Evolutionary conservation across 2,113 vertebrate genomes (phyloP).

Genomic region (Gadus chalcogrammus): DNA sequence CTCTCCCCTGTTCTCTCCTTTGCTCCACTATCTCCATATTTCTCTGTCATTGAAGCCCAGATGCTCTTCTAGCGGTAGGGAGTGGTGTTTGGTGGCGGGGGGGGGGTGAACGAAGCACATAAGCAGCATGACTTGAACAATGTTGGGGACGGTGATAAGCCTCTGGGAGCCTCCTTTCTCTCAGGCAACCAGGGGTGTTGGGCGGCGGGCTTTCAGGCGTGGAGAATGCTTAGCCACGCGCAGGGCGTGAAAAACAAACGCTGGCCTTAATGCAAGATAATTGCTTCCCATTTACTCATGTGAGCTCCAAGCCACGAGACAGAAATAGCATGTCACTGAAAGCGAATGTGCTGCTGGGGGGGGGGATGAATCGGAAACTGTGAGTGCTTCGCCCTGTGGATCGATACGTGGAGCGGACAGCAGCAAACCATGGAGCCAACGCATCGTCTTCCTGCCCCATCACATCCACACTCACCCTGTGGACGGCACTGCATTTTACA

Average conservation of each 20-base stretch:
- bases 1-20: constrained; percentile 41
- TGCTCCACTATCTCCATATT: constrained; percentile 1
- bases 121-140: constrained; percentile 55
- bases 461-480: constrained; percentile 23
- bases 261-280: constrained; percentile 74
- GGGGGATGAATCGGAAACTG: constrained; percentile 59
- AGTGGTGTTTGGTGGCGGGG: too few relatives aligned
- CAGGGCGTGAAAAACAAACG: constrained; percentile 71
- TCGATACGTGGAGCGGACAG: constrained; percentile 59
- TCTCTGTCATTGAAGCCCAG: constrained; percentile 52
- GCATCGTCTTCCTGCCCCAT: constrained; percentile 33
- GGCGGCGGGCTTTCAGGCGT: constrained; percentile 54
- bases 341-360: constrained; percentile 46
- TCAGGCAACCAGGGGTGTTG: constrained; percentile 43
- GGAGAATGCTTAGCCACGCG: constrained; percentile 61
- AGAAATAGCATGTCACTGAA: constrained; percentile 72
- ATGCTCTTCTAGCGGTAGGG: constrained; percentile 55
- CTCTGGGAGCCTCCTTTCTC: constrained; percentile 53
- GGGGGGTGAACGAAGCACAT: constrained; percentile 39
- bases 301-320: constrained; percentile 55
- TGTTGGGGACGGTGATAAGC: constrained; percentile 56
- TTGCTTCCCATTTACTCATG: constrained; percentile 75
- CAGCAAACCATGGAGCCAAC: constrained; percentile 21
- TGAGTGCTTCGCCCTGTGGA: constrained; percentile 57
- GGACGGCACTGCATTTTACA: background rate